phyloP scores from a whole-genome alignment of 2,797 vertebrate species.

The Okamejei kenojei region DNA sequence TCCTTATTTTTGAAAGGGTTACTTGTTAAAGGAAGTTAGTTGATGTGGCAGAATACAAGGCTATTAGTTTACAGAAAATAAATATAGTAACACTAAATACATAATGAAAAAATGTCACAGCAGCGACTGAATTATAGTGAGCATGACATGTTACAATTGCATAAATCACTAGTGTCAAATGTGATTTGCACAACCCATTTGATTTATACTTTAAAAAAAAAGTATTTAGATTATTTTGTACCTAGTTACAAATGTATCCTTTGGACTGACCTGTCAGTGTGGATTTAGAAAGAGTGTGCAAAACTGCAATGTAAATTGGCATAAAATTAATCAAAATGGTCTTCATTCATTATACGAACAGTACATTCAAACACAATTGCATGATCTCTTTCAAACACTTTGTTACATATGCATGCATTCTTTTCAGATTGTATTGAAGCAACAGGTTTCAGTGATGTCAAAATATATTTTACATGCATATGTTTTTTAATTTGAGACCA shows the following conservation, averaged over 20 bases:
- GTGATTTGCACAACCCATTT: conserved; percentile 5
- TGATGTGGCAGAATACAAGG: not conserved
- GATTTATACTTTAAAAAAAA: conserved; percentile 2
- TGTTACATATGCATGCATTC: not conserved
- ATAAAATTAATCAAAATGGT: conserved; percentile 14
- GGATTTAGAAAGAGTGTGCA: conserved; percentile 13
- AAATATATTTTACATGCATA: not conserved
- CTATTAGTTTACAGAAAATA: conserved; percentile 2
- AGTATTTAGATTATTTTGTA: conserved; percentile 17
- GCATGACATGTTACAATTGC: conserved; percentile 25
- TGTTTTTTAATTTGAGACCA: not conserved
- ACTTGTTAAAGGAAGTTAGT: not conserved
- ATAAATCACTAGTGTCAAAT: conserved; percentile 24
- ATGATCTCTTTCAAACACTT: not conserved
- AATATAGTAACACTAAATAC: not conserved
- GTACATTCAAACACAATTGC: not conserved
- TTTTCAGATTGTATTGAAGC: not conserved
- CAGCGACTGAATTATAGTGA: conserved; percentile 19
- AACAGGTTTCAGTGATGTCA: not conserved
- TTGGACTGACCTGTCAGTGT: conserved; percentile 1
- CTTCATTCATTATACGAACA: not conserved
- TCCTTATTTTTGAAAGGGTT: not conserved
- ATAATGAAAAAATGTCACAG: not conserved
- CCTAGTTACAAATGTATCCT: not conserved
- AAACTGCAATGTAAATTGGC: not conserved